Conservation (phyloP, 53 echinoderm and acorn worm genomes). For the Echinarachnius parma region DNA sequence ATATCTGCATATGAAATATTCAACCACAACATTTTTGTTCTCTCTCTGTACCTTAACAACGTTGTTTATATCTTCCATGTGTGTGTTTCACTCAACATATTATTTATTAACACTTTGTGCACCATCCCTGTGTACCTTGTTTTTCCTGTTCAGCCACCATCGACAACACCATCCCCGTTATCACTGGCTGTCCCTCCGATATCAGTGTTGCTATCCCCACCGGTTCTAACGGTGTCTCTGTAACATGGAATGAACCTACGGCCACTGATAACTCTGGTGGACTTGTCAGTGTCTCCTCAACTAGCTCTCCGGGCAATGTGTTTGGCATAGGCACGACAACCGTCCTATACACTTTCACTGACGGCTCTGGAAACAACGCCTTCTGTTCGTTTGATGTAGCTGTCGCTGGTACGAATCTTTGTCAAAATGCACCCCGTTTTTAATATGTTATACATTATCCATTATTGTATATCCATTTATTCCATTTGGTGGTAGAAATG, state of each 20-base stretch:
- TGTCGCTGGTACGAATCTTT: not conserved
- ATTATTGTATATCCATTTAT: too few species aligned
- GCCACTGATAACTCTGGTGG: constrained; percentile 54
- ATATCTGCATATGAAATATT: too few species aligned
- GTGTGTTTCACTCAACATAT: not conserved
- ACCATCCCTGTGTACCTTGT: not conserved
- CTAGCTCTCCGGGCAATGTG: not conserved
- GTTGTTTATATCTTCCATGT: too few species aligned
- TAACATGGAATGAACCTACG: constrained; percentile 52
- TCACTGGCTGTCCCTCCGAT: constrained; percentile 41
- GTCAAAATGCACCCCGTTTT: too few species aligned
- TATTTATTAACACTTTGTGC: not conserved
- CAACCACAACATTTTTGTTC: too few species aligned
- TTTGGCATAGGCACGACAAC: not conserved
- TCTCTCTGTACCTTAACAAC: too few species aligned
- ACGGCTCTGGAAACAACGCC: not conserved
- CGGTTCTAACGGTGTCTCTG: constrained; percentile 10
- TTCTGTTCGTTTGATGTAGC: not conserved
- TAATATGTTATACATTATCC: too few species aligned
- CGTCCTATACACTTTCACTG: not conserved
- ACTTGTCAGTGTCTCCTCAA: not conserved
- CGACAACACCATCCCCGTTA: constrained; percentile 37
- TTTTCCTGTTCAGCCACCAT: not conserved
- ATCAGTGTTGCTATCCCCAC: constrained; percentile 20
- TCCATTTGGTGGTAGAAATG: too few species aligned